Base-by-base conservation (phyloP, 2,888 invertebrate species). In the Atrina japonica region DNA sequence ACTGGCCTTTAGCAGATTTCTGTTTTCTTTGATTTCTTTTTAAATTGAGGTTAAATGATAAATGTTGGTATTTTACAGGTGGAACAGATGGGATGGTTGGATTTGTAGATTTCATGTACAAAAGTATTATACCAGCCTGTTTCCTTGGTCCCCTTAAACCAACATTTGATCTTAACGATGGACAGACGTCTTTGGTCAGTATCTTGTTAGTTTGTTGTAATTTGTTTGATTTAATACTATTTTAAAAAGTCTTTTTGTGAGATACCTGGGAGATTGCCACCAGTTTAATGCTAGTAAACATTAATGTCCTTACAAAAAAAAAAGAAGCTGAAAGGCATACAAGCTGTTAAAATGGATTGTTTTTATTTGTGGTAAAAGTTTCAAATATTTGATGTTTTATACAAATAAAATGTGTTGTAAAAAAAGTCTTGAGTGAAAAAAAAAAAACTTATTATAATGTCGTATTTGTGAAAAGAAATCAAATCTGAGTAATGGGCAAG, bases 121-220 rank as follows among this genome's bases (percentile, higher is more conserved):
- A 92, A 72, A 89, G 90, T 73, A 91, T 92, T 72, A 88, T 92
- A 18, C 92, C 92, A 23, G 92, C 92, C 6, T 93, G 92, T 79
- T 92, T 93, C 80, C 76, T 91, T 80, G 92, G 92, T 16, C 92
- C 92, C 0, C 80, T 92, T 77, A 92, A 91, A 82, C 88, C 90
- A 14, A 88, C 90, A 14, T 92, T 92, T 85, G 92, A 93, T 81
- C 85, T 92, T 43, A 83, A 85, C 52, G 93, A 93, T 86, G 92
- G 91, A 40, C 92, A 92, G 81, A 91, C 92, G 9, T 81, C 91
- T 23, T 81, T 92, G 77, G 90, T 89, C 73, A 73, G 84, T 70
- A 52, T 1, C 23, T 21, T 45, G 16, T 40, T 25, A 30, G 21
- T 64, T 52, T 5, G 41, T 30, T 30, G 41, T 21, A 21, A 30